Conservation (phyloP, 2,888 invertebrate species). For the Lottia gigantea region DNA sequence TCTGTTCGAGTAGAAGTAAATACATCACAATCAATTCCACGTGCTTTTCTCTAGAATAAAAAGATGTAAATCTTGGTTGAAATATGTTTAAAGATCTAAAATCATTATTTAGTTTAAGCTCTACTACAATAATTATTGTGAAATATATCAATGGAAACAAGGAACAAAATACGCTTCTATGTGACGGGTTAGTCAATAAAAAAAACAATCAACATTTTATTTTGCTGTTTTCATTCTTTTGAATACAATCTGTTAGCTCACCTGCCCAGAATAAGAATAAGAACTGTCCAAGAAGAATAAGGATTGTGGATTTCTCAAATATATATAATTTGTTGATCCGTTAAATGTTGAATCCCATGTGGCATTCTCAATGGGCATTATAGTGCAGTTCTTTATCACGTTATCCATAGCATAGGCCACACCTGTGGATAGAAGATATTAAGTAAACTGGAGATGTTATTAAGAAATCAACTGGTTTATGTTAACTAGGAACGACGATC, state of each 20-base stretch:
- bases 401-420: slow-evolving; percentile 53
- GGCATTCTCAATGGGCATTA: slow-evolving; percentile 44
- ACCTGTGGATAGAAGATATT: slow-evolving; percentile 33
- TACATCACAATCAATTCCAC: slow-evolving; percentile 49
- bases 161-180: no score
- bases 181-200: no score
- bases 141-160: no score
- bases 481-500: no score
- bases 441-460: no score
- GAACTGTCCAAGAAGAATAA: slow-evolving; percentile 25
- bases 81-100: no score
- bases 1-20: slow-evolving; percentile 43
- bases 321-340: background rate
- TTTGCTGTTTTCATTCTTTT: no score
- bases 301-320: slow-evolving; percentile 15
- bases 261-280: slow-evolving; percentile 23
- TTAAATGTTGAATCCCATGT: slow-evolving; percentile 36
- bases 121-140: no score
- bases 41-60: slow-evolving; percentile 39
- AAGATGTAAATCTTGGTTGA: no score
- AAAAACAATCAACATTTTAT: no score
- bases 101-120: no score
- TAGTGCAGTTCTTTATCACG: slow-evolving; percentile 45
- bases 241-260: background rate
- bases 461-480: no score